phyloP scores from a whole-genome alignment of 2,113 vertebrate genomes.

The Natator depressus region DNA sequence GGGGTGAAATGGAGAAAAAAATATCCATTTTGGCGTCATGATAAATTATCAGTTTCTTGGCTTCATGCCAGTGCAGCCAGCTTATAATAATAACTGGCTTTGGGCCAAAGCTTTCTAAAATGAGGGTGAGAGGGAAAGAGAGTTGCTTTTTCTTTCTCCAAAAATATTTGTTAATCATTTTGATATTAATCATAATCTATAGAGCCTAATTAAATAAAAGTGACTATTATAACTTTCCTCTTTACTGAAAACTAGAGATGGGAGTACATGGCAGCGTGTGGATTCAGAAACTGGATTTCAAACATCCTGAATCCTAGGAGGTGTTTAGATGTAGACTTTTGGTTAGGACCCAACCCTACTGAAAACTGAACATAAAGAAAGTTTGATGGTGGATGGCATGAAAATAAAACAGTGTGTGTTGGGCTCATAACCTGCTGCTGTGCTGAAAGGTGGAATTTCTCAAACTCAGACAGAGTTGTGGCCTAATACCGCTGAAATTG shows the following conservation, averaged over 20 bases:
- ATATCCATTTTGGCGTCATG: slow-evolving; percentile 67
- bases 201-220: slow-evolving; percentile 63
- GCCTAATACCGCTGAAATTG: not conserved
- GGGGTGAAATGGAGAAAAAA: slow-evolving; percentile 40
- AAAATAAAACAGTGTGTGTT: slow-evolving; percentile 36
- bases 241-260: slow-evolving; percentile 40
- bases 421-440: not conserved
- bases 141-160: slow-evolving; percentile 39
- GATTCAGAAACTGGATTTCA: not conserved
- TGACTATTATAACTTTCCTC: slow-evolving; percentile 45
- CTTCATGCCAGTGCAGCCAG: slow-evolving; percentile 66
- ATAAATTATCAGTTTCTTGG: slow-evolving; percentile 75
- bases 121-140: slow-evolving; percentile 17
- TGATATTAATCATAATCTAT: slow-evolving; percentile 57
- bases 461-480: not conserved
- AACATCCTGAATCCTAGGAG: rapidly evolving
- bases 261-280: not conserved
- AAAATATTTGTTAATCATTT: slow-evolving; percentile 72
- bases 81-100: slow-evolving; percentile 78
- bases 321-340: not conserved
- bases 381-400: not conserved
- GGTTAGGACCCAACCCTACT: not conserved
- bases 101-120: slow-evolving; percentile 70
- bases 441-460: not conserved
- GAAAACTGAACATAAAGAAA: slow-evolving; percentile 38